Base-by-base conservation (phyloP, 2,888 invertebrate species). In the Peribatodes rhomboidaria region DNA sequence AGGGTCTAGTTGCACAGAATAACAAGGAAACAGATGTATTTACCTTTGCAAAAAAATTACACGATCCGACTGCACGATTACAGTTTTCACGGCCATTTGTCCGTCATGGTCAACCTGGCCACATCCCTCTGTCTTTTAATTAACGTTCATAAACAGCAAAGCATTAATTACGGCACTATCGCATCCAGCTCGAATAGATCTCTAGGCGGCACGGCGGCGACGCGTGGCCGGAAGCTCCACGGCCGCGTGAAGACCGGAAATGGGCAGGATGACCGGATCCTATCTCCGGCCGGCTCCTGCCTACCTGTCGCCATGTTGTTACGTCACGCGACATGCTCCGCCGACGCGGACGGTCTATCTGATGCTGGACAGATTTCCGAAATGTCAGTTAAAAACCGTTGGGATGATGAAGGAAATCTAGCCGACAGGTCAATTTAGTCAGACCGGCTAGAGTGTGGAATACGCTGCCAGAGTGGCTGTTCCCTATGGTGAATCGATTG, bases 251-350 rank as follows among this genome's bases (percentile, higher is more conserved):
- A 93, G 92, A 92, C 93, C 92, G 93, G 93, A 92, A 92, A 93
- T 93, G 93, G 92, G 85, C 92, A 93, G 92, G 92, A 92, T 93
- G 93, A 92, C 93, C 93, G 93, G 92, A 93, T 92, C 91, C 92
- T 92, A 93, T 93, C 93, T 92, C 90, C 90, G 89, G 76, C 78
- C 76, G 76, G 75, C 89, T 89, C 84, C 87, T 87, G 87, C 86
- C 89, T 89, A 88, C 91, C 91, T 88, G 88, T 84, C 79, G 85
- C 86, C 91, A 89, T 90, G 90, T 90, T 90, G 88, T 90, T 88
- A 92, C 89, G 90, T 92, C 90, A 90, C 85, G 77, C 86, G 77
- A 72, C 75, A 68, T 66, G 71, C 63, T 72, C 71, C 60, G 70
- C 63, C 47, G 55, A 63, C 70, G 52, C 47, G 18, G 27, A 16